Conservation (phyloP, 2,113 vertebrate species). For the Elaphurus davidianus region DNA sequence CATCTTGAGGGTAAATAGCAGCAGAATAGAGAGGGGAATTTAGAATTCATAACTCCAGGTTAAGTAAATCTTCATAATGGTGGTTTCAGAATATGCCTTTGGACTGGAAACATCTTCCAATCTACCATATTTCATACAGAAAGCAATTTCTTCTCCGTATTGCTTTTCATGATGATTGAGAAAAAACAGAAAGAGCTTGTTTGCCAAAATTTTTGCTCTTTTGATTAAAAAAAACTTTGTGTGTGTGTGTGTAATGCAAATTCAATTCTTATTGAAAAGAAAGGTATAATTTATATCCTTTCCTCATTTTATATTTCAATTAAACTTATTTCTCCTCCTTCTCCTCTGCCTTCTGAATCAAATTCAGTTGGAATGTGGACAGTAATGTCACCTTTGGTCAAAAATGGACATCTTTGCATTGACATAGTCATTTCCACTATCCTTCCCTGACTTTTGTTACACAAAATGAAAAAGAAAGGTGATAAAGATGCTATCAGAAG, state of each 20-base stretch:
- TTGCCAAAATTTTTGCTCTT: slow-evolving; percentile 41
- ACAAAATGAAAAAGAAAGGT: slow-evolving; percentile 61
- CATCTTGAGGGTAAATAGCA: neutral
- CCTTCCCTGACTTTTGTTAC: slow-evolving; percentile 49
- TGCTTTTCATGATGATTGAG: neutral
- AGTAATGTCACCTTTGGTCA: slow-evolving; percentile 41
- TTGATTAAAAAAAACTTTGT: neutral
- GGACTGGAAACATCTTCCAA: slow-evolving; percentile 16
- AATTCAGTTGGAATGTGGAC: slow-evolving; percentile 41
- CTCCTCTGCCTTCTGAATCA: slow-evolving; percentile 38
- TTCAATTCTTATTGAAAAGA: neutral
- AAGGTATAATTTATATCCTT: neutral
- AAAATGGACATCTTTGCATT: slow-evolving; percentile 60
- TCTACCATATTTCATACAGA: slow-evolving; percentile 11
- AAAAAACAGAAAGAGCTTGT: slow-evolving; percentile 40
- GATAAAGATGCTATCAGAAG: slow-evolving; percentile 51
- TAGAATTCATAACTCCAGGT: neutral
- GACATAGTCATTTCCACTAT: slow-evolving; percentile 17
- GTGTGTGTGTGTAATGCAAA: neutral
- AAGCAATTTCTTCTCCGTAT: slow-evolving; percentile 7
- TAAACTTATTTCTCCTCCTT: neutral
- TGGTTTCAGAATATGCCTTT: neutral
- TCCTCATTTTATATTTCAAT: slow-evolving; percentile 54
- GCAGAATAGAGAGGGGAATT: neutral
- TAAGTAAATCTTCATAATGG: neutral